Evolutionary conservation across 2,888 invertebrate species (phyloP).

Genomic region (Pycnomerus fuliginosus): DNA sequence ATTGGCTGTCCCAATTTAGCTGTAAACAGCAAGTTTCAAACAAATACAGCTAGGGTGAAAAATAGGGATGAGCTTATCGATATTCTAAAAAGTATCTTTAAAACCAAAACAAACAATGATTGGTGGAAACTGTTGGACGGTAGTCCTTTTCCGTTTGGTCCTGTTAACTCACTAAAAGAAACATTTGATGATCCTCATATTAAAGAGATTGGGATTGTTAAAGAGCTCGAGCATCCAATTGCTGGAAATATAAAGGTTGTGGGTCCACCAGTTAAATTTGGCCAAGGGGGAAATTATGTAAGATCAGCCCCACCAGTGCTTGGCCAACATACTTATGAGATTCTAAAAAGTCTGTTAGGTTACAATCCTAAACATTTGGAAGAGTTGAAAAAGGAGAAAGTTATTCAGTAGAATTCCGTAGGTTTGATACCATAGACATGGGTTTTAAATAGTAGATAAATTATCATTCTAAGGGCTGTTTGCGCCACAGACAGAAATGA

Average conservation of each 20-base stretch:
- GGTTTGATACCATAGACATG: too few relatives aligned
- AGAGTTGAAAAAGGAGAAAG: constrained; percentile 50
- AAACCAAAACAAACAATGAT: constrained; percentile 67
- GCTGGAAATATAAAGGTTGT: constrained; percentile 75
- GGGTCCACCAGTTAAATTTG: constrained; percentile 84
- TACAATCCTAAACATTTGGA: constrained; percentile 63
- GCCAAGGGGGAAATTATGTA: constrained; percentile 68
- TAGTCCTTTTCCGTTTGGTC: constrained; percentile 83
- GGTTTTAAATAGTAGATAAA: too few relatives aligned
- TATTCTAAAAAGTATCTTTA: constrained; percentile 60
- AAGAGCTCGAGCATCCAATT: constrained; percentile 67
- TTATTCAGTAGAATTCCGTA: constrained; percentile 57
- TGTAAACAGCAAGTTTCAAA: constrained; percentile 63
- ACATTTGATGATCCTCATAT: constrained; percentile 90
- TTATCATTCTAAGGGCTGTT: too few relatives aligned
- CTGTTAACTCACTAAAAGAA: constrained; percentile 82
- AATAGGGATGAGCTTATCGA: constrained; percentile 70
- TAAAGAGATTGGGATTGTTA: constrained; percentile 67
- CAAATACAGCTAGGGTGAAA: constrained; percentile 73
- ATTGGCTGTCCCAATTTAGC: constrained; percentile 64
- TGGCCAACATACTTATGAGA: constrained; percentile 83
- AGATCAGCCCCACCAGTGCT: constrained; percentile 77
- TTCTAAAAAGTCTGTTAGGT: constrained; percentile 67
- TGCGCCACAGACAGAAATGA: too few relatives aligned
- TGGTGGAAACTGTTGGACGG: constrained; percentile 74